These are phyloP conservation scores for Mythimna vitellina DNA, from an alignment of 2,888 invertebrate species.

Conservation along the genomic window DNA sequence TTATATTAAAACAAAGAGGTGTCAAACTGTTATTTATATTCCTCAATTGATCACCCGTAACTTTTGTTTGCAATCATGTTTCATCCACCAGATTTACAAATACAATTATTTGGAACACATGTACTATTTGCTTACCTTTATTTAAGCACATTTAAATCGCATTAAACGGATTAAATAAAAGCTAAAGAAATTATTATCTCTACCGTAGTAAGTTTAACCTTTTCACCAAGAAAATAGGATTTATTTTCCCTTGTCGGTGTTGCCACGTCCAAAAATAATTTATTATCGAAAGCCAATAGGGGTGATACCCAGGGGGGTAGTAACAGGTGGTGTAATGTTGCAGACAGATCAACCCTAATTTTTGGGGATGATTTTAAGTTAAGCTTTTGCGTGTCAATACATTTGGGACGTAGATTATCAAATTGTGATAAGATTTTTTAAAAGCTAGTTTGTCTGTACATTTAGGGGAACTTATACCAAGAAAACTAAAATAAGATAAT, in stretches of 20 bases:
- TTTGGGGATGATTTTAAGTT: conserved; percentile 75
- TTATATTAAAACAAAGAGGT: background rate
- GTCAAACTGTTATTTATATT: background rate
- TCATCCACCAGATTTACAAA: conserved; percentile 38
- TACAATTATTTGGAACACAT: conserved; percentile 63
- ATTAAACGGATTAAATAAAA: conserved; percentile 73
- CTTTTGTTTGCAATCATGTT: background rate
- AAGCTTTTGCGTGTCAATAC: conserved; percentile 60
- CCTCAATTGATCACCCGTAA: background rate
- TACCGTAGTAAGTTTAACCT: conserved; percentile 11
- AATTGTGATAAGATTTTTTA: conserved; percentile 23
- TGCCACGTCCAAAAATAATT: conserved; percentile 63
- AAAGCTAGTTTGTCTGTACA: background rate
- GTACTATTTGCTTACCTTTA: conserved; percentile 67
- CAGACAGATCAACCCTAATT: conserved; percentile 79
- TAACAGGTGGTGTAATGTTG: conserved; percentile 80
- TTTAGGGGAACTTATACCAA: background rate
- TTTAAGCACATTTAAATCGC: conserved; percentile 74
- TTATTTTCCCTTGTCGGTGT: conserved; percentile 15
- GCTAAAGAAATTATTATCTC: conserved; percentile 7
- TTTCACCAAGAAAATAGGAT: background rate
- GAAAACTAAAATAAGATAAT: background rate
- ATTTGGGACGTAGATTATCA: conserved; percentile 52
- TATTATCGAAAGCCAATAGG: conserved; percentile 69
- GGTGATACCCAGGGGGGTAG: conserved; percentile 67